A percentile compares a stretch with the other conserved stretches of the same genome.
Conservation (phyloP, 2,113 vertebrate genomes). For the Cygnus atratus region DNA sequence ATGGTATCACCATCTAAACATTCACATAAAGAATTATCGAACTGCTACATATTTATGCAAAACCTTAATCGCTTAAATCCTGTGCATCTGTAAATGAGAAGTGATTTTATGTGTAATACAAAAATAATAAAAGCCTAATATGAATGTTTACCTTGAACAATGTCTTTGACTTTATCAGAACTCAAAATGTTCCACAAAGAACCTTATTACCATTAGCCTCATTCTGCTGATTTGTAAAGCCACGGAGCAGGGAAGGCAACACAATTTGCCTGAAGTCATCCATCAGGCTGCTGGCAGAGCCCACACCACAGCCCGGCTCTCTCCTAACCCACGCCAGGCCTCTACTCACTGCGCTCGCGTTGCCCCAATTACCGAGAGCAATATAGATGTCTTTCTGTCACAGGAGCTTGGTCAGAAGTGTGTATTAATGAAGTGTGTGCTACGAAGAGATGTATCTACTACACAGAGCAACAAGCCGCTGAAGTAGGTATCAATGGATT, state of each 20-base stretch:
- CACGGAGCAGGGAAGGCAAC: not conserved
- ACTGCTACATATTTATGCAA: slow-evolving; percentile 35
- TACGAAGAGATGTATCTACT: not conserved
- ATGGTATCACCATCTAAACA: not conserved
- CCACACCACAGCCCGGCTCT: not conserved
- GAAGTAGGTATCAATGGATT: not conserved
- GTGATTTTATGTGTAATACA: not conserved
- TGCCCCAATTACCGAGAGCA: slow-evolving; percentile 2
- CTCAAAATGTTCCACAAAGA: not conserved
- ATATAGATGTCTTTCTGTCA: not conserved
- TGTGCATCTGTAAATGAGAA: not conserved
- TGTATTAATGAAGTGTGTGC: not conserved
- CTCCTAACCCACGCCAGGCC: not conserved
- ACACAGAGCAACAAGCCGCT: not conserved
- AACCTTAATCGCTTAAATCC: slow-evolving; percentile 34
- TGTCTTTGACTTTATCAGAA: not conserved
- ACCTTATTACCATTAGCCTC: not conserved
- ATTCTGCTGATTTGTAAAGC: not conserved
- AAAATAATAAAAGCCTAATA: slow-evolving; percentile 18
- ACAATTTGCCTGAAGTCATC: slow-evolving; percentile 13
- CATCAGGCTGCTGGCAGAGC: slow-evolving; percentile 23
- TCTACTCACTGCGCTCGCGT: not conserved
- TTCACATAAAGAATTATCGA: not conserved
- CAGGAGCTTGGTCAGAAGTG: slow-evolving; percentile 1
- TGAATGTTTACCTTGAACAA: slow-evolving; percentile 20